Conservation (phyloP, 1,140 invertebrate genomes). For the Drosophila micromelanica region DNA sequence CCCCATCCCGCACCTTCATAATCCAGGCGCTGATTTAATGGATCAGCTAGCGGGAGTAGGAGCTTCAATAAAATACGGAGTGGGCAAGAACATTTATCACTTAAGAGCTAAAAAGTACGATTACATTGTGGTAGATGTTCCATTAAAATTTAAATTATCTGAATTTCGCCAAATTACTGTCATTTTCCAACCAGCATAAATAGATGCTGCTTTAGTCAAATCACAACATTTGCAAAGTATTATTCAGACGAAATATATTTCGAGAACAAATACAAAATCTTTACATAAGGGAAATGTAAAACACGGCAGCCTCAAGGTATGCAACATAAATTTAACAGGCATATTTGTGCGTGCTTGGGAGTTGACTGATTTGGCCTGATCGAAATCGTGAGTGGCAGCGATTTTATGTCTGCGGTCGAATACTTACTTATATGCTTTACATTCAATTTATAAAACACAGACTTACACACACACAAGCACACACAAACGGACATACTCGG, state of each 20-base stretch:
- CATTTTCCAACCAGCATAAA: neutral
- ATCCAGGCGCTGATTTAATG: conserved; percentile 17
- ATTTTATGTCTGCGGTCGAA: conserved; percentile 31
- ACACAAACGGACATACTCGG: neutral
- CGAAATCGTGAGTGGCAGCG: conserved; percentile 23
- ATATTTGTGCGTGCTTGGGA: neutral
- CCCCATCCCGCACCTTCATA: neutral
- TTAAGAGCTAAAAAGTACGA: conserved; percentile 30
- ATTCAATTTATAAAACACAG: too few species aligned
- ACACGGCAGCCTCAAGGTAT: conserved; percentile 30
- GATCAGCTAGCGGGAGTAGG: conserved; percentile 2
- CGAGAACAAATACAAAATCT: neutral
- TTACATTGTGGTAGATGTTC: conserved; percentile 15
- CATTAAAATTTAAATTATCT: conserved; percentile 6
- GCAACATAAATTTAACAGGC: conserved; percentile 41
- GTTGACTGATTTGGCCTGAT: conserved; percentile 14
- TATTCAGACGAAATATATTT: neutral
- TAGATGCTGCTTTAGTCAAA: neutral
- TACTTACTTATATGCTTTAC: neutral
- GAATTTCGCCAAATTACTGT: neutral
- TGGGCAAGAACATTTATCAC: conserved; percentile 39
- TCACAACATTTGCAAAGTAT: neutral
- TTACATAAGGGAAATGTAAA: conserved; percentile 6
- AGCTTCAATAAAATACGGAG: conserved; percentile 58
- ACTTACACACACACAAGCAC: too few species aligned